Evolutionary conservation across 23 tunicate species (phyloP), one percentile per base, ranked within the genome.

Genomic region (Ciona savignyi): DNA sequence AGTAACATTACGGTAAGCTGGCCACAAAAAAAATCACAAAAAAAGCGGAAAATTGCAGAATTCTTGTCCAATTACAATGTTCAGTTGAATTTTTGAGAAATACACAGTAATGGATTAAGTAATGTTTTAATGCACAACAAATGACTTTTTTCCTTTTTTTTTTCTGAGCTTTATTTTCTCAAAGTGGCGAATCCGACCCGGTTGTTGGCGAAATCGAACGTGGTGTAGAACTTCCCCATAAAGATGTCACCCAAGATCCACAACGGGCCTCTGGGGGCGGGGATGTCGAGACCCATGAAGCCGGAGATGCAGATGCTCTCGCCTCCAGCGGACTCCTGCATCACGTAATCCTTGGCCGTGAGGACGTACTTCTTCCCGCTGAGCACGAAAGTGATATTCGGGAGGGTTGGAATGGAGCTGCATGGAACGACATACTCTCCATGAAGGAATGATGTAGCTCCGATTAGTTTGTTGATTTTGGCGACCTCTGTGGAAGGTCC

Each of bases 161-260:
- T n/a, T n/a, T n/a, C n/a, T n/a, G n/a, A n/a, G n/a, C n/a, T n/a
- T n/a, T n/a, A n/a, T n/a, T 42, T 42, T 42, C 15, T 42, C 56
- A 42, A 42, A 9, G 1, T 0, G 0, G 98, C 98, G 63, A 93
- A 80, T 15, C 98, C 98, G 35, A 93, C 94, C 28, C 81, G 51
- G 81, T 93, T 66, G 67, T 63, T 71, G 51, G 70, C 98, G 70
- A 93, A 93, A 51, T 93, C 98, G 65, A 93, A 93, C 1, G 88
- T 81, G 15, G 87, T 74, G 80, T 93, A 93, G 81, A 75, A 93
- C 56, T 81, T 78, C 6, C 98, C 98, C 98, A 93, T 93, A 70
- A 93, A 93, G 19, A 68, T 83, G 60, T 93, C 98, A 26, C 98
- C 98, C 51, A 93, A 70, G 27, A 93, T 93, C 98, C 98, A 93